These are phyloP conservation scores for Aphrophora alni DNA, from an alignment of 2,888 invertebrate genomes.

Conservation along the genomic window DNA sequence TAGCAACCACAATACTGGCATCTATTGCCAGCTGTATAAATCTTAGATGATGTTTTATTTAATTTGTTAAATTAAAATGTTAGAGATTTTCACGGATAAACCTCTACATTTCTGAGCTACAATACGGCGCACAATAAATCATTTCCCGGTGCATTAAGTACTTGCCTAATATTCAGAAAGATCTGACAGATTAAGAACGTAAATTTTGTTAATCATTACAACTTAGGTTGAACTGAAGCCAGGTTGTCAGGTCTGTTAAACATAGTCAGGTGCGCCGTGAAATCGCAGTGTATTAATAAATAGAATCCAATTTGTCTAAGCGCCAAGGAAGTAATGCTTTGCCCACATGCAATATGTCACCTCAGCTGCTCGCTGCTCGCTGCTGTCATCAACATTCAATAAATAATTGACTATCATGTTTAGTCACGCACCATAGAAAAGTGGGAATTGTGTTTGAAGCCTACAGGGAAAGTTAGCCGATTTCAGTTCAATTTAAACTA, in stretches of 20 bases:
- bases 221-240: not conserved
- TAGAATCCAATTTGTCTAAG: conserved; percentile 33
- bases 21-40: too few species aligned
- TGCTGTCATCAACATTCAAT: conserved; percentile 12
- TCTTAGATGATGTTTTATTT: too few species aligned
- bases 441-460: not conserved
- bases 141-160: not conserved
- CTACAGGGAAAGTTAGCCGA: too few species aligned
- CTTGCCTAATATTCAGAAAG: too few species aligned
- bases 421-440: not conserved
- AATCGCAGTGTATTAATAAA: conserved; percentile 31
- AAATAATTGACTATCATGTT: not conserved
- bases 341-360: conserved; percentile 20
- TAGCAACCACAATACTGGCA: too few species aligned
- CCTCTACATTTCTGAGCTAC: not conserved
- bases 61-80: too few species aligned
- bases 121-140: not conserved
- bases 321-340: conserved; percentile 17
- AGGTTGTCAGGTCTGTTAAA: not conserved
- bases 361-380: not conserved
- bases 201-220: not conserved
- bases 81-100: too few species aligned
- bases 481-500: too few species aligned
- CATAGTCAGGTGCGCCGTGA: conserved; percentile 31
- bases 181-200: not conserved